These are phyloP conservation scores for Limnephilus rhombicus DNA, from an alignment of 2,888 invertebrate genomes.

Conservation along the genomic window DNA sequence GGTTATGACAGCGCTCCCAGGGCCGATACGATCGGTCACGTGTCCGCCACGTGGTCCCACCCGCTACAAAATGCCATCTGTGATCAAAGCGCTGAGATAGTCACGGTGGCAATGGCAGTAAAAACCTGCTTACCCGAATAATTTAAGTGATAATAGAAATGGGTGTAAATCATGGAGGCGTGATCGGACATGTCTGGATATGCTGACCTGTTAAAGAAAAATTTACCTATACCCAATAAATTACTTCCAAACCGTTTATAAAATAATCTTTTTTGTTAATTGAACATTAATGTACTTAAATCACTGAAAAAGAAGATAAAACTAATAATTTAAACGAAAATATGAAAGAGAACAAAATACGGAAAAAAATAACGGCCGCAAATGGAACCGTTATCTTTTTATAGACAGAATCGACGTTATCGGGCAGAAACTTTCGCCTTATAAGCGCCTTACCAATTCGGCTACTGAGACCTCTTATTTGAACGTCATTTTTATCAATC, in stretches of 20 bases:
- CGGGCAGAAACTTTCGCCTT: no score
- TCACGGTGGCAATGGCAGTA: constrained; percentile 59
- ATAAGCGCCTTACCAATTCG: no score
- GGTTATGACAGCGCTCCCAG: constrained; percentile 42
- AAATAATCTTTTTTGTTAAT: no score
- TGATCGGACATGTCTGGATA: not conserved
- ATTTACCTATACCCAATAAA: not conserved
- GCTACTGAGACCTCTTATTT: no score
- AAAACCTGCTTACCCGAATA: constrained; percentile 60
- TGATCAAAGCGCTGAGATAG: constrained; percentile 51
- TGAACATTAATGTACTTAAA: no score
- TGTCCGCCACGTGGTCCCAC: constrained; percentile 58
- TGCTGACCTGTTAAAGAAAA: not conserved
- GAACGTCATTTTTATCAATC: no score
- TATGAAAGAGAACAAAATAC: no score
- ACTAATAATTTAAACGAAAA: no score
- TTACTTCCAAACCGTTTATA: not conserved
- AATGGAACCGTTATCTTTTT: no score
- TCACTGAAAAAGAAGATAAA: no score
- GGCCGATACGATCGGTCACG: constrained; percentile 59
- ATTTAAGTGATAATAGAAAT: constrained; percentile 61
- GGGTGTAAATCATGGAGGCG: not conserved
- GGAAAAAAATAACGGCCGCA: no score
- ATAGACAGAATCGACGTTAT: no score
- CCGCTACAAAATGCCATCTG: constrained; percentile 41